These are phyloP conservation scores for Hirtodrosophila duncani DNA, from an alignment of 2,888 invertebrate species.

Conservation along the genomic window DNA sequence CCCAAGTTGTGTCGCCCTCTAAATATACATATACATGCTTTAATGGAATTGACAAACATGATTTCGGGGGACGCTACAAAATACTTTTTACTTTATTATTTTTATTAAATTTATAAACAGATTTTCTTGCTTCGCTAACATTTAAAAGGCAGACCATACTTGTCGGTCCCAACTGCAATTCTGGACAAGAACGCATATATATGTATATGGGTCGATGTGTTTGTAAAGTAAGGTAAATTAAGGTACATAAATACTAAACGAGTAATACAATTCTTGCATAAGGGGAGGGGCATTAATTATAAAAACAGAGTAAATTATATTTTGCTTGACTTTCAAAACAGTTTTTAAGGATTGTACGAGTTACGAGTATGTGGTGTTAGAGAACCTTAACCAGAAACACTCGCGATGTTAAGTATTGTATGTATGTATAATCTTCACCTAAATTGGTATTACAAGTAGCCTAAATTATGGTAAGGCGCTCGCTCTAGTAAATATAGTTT, in stretches of 20 bases:
- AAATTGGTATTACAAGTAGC: slow-evolving; percentile 6
- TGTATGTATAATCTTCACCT: not conserved
- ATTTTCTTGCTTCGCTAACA: slow-evolving; percentile 4
- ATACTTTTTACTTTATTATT: slow-evolving; percentile 35
- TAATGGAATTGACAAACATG: too few relatives aligned
- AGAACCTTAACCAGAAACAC: slow-evolving; percentile 51
- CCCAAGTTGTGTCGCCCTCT: too few relatives aligned
- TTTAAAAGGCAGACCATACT: slow-evolving; percentile 36
- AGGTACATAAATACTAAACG: slow-evolving; percentile 57
- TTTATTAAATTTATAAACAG: slow-evolving; percentile 24
- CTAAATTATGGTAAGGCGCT: slow-evolving; percentile 23
- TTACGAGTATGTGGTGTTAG: slow-evolving; percentile 14
- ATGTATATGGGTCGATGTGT: too few relatives aligned
- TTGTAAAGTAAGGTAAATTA: too few relatives aligned
- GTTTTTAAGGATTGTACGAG: slow-evolving; percentile 49
- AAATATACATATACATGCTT: too few relatives aligned
- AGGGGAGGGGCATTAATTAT: too few relatives aligned
- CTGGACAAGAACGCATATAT: too few relatives aligned
- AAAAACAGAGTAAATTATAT: slow-evolving; percentile 29
- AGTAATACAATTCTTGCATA: slow-evolving; percentile 49
- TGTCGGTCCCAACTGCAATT: too few relatives aligned
- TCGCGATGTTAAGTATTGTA: slow-evolving; percentile 39
- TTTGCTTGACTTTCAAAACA: slow-evolving; percentile 30
- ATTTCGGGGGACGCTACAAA: slow-evolving; percentile 51
- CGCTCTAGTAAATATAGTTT: slow-evolving; percentile 39